These are phyloP conservation scores for Xanthia togata DNA, from an alignment of 2,888 invertebrate species.

Conservation along the genomic window DNA sequence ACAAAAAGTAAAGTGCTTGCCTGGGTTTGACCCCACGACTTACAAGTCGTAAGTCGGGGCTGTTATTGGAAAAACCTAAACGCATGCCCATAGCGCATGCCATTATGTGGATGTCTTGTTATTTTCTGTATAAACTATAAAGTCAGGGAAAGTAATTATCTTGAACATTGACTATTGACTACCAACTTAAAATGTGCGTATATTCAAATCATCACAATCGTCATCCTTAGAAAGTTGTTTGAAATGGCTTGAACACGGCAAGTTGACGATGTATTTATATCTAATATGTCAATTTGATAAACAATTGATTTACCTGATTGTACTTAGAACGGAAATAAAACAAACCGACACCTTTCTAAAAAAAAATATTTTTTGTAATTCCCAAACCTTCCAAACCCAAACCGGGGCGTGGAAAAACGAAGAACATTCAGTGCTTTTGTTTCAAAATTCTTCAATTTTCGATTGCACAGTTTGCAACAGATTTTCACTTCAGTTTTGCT, in stretches of 20 bases:
- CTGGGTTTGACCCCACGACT: too few species aligned
- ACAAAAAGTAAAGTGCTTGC: too few species aligned
- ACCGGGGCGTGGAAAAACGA: neutral
- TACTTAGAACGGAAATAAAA: neutral
- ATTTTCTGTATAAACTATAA: neutral
- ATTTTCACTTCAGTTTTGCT: conserved; percentile 33
- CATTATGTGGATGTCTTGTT: neutral
- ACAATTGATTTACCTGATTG: neutral
- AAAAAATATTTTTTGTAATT: neutral
- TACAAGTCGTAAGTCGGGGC: too few species aligned
- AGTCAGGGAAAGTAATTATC: neutral
- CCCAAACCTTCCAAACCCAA: neutral
- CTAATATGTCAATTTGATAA: too few species aligned
- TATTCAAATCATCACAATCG: too few species aligned
- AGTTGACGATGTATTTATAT: too few species aligned
- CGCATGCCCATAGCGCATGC: too few species aligned
- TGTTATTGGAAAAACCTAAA: neutral
- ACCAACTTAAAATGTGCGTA: too few species aligned
- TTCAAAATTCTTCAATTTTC: conserved; percentile 23
- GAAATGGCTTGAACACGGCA: too few species aligned
- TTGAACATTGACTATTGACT: neutral
- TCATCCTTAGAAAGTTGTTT: too few species aligned
- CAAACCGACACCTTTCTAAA: neutral
- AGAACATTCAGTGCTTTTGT: neutral
- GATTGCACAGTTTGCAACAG: conserved; percentile 13